phyloP scores from a whole-genome alignment of 2,888 invertebrate species.

The Odiellus spinosus region DNA sequence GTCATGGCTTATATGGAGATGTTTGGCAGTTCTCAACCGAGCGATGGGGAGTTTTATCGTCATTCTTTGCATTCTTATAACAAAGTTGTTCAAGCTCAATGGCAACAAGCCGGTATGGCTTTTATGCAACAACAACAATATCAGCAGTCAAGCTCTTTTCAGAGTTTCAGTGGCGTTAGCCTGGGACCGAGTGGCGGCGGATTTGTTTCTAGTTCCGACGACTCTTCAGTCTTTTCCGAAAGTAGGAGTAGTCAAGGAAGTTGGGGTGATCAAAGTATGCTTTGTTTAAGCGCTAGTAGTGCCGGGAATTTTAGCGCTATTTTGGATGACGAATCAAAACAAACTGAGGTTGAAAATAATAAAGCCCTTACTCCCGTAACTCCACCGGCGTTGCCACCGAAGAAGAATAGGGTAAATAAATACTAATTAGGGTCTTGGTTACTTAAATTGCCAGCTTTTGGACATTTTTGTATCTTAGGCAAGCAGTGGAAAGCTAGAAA shows the following conservation, averaged over 20 bases:
- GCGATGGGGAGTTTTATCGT: conserved; percentile 56
- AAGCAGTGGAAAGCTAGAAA: too few relatives aligned
- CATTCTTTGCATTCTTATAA: conserved; percentile 54
- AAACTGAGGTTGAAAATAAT: background rate
- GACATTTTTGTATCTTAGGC: background rate
- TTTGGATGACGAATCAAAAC: background rate
- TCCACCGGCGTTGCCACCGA: conserved; percentile 22
- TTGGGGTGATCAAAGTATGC: background rate
- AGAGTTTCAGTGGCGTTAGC: conserved; percentile 8
- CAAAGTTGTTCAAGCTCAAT: conserved; percentile 38
- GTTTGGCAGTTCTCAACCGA: conserved; percentile 48
- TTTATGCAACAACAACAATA: conserved; percentile 28
- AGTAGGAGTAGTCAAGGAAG: conserved; percentile 4
- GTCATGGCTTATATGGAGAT: conserved; percentile 92
- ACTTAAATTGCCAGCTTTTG: background rate
- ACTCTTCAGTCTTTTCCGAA: conserved; percentile 11
- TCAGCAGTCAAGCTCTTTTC: conserved; percentile 29
- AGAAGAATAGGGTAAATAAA: conserved; percentile 19
- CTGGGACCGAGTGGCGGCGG: too few relatives aligned
- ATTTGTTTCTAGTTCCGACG: conserved; percentile 13
- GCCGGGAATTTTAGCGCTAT: background rate
- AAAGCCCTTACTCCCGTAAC: background rate
- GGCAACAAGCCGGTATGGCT: conserved; percentile 30
- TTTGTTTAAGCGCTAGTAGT: too few relatives aligned
- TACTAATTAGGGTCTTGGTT: background rate